phyloP scores from a whole-genome alignment of 2,888 invertebrate species.

The Matsumyia berberina region DNA sequence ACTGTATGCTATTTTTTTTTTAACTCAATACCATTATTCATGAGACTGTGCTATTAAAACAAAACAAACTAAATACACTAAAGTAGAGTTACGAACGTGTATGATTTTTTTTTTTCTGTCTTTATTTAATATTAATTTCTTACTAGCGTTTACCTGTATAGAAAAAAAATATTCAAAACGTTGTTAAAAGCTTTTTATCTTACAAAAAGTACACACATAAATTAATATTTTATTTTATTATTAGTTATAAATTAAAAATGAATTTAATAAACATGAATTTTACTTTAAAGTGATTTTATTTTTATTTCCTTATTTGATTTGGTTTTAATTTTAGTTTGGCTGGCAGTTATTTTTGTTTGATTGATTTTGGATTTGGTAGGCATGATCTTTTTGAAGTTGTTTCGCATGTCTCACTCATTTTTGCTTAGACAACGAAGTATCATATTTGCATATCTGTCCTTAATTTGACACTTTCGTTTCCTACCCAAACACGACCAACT shows the following conservation, averaged over 20 bases:
- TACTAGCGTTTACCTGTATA: slow-evolving; percentile 78
- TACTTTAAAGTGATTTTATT: slow-evolving; percentile 58
- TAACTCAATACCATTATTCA: slow-evolving; percentile 68
- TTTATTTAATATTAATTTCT: slow-evolving; percentile 77
- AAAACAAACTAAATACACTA: slow-evolving; percentile 50
- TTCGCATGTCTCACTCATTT: slow-evolving; percentile 49
- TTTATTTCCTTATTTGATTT: slow-evolving; percentile 58
- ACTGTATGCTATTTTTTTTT: slow-evolving; percentile 61
- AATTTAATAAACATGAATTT: slow-evolving; percentile 74
- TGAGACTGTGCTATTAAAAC: slow-evolving; percentile 75
- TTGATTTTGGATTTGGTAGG: slow-evolving; percentile 43
- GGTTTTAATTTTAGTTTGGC: slow-evolving; percentile 49
- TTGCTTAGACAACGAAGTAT: slow-evolving; percentile 3
- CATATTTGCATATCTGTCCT: not conserved
- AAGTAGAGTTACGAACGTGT: slow-evolving; percentile 47
- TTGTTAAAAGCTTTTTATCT: slow-evolving; percentile 77
- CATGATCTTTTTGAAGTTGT: slow-evolving; percentile 55
- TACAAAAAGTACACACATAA: slow-evolving; percentile 65
- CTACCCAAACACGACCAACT: not conserved
- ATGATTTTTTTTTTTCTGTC: slow-evolving; percentile 63
- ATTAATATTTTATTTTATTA: slow-evolving; percentile 73
- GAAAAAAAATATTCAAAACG: slow-evolving; percentile 77
- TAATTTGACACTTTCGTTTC: not conserved
- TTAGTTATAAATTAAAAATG: slow-evolving; percentile 65
- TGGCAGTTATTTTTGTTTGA: slow-evolving; percentile 48